phyloP scores from a whole-genome alignment of 2,797 vertebrate genomes.

The Takifugu rubripes region DNA sequence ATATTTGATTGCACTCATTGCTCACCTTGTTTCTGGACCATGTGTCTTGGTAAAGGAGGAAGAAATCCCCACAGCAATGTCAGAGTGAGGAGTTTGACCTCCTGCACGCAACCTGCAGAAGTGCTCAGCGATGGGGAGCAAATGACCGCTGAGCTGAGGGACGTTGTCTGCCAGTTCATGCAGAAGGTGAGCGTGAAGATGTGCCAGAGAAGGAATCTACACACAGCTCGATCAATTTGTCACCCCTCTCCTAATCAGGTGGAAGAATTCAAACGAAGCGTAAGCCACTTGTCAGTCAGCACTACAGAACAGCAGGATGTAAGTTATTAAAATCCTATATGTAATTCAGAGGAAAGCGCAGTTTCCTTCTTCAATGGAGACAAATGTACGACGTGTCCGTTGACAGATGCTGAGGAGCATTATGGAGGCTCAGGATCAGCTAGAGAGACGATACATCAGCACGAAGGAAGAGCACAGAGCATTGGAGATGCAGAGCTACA shows the following conservation, averaged over 20 bases:
- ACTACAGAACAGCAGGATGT: conserved; percentile 81
- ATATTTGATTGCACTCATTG: too few relatives aligned
- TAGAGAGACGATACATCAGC: conserved; percentile 84
- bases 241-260: conserved; percentile 72
- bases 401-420: conserved; percentile 81
- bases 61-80: neutral
- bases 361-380: neutral
- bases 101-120: conserved; percentile 27
- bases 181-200: conserved; percentile 69
- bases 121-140: conserved; percentile 76
- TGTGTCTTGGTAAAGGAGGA: conserved; percentile 20
- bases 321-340: conserved; percentile 27
- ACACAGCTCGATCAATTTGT: neutral
- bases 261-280: conserved; percentile 78
- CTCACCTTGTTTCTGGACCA: conserved; percentile 28
- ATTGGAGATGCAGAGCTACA: conserved; percentile 81
- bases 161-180: conserved; percentile 81
- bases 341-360: neutral
- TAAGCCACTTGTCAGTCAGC: conserved; percentile 62
- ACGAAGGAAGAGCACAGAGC: conserved; percentile 80
- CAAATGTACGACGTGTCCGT: conserved; percentile 1
- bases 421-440: conserved; percentile 79
- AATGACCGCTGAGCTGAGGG: conserved; percentile 80
- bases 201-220: neutral
- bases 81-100: conserved; percentile 1